A percentile compares a stretch with the other conserved stretches of the same genome.
Evolutionary conservation across 2,113 vertebrate species (phyloP).

Genomic region (Pedetes capensis): DNA sequence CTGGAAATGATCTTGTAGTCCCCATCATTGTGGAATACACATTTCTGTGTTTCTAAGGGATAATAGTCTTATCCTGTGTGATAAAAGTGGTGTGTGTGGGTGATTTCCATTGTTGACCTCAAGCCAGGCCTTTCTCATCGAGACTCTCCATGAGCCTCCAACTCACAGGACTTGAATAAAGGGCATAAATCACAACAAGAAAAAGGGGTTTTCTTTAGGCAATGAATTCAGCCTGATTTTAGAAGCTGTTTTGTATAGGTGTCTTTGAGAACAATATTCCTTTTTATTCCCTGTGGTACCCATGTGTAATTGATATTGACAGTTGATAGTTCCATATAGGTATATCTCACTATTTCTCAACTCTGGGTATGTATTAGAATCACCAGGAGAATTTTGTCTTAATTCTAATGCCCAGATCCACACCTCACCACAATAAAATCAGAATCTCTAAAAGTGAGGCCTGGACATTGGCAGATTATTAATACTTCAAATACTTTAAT

Average conservation of each 20-base stretch:
- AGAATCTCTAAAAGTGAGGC: background rate
- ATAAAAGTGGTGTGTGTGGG: background rate
- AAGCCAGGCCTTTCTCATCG: background rate
- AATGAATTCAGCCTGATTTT: background rate
- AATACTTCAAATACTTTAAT: too few relatives aligned
- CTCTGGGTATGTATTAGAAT: background rate
- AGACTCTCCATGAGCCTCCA: background rate
- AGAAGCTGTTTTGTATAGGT: background rate
- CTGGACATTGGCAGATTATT: background rate
- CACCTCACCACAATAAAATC: background rate
- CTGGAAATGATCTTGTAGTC: accelerated
- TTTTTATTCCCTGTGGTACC: background rate
- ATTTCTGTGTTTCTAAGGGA: background rate
- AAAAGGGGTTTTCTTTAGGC: background rate
- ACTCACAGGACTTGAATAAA: background rate
- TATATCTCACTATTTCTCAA: background rate
- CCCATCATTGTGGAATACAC: background rate
- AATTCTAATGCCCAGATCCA: background rate
- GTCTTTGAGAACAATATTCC: background rate
- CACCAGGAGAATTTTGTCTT: background rate
- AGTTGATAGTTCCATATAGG: background rate
- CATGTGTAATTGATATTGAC: background rate
- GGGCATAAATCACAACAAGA: background rate
- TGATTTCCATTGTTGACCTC: background rate
- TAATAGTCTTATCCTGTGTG: background rate